Conservation (phyloP, 1,140 invertebrate genomes). For the Ceratina calcarata region DNA sequence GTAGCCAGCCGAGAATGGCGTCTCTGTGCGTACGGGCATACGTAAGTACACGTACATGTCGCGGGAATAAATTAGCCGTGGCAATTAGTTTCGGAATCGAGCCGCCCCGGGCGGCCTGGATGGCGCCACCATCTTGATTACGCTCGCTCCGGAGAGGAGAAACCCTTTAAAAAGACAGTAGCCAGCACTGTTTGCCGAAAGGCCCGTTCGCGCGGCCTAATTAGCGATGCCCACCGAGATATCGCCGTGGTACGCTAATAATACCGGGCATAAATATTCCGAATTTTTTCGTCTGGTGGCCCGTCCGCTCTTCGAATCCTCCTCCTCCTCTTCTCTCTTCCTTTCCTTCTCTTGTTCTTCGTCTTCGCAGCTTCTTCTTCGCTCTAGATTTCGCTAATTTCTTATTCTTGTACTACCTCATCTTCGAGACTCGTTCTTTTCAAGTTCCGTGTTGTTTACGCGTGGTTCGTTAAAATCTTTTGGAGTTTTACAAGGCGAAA, state of each 20-base stretch:
- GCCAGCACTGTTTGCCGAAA: conserved; percentile 80
- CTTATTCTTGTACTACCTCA: conserved; percentile 26
- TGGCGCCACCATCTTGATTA: conserved; percentile 81
- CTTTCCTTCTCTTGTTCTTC: not conserved
- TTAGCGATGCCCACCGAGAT: conserved; percentile 80
- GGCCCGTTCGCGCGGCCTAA: conserved; percentile 76
- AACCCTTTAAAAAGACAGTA: conserved; percentile 76
- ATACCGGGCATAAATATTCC: conserved; percentile 79
- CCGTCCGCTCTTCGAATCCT: conserved; percentile 39
- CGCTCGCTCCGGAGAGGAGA: conserved; percentile 51
- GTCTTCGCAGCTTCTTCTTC: not conserved
- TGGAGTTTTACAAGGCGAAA: not conserved
- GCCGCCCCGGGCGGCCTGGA: conserved; percentile 74
- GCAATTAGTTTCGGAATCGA: conserved; percentile 80
- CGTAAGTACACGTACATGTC: conserved; percentile 67
- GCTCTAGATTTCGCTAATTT: not conserved
- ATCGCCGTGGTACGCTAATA: conserved; percentile 78
- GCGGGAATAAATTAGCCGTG: conserved; percentile 79
- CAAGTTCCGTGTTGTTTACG: not conserved
- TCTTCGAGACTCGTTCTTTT: not conserved
- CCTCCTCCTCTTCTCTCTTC: conserved; percentile 7
- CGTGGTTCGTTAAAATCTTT: not conserved
- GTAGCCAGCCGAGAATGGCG: conserved; percentile 70
- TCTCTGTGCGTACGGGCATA: conserved; percentile 70
- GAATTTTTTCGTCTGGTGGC: conserved; percentile 75